A percentile compares a stretch with the other conserved stretches of the same genome.
Evolutionary conservation across 2,113 vertebrate species (phyloP).

Genomic region (Megaceryle maxima): DNA sequence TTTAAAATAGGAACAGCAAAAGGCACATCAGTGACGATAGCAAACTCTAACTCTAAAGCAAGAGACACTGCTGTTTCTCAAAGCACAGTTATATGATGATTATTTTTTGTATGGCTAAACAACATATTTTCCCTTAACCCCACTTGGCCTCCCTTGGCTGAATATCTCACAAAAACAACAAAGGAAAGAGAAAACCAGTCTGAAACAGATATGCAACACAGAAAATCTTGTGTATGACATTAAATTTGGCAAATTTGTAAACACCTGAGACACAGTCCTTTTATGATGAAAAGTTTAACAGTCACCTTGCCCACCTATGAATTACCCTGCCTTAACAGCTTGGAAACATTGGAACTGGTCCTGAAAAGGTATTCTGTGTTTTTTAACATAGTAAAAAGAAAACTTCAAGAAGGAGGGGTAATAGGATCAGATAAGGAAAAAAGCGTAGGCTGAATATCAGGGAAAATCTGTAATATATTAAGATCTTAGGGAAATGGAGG

Average conservation of each 20-base stretch:
- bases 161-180: conserved; percentile 36
- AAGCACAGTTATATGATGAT: conserved; percentile 15
- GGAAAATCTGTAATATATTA: conserved; percentile 50
- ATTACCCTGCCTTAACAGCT: background rate
- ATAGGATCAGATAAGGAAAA: conserved; percentile 51
- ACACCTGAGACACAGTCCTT: background rate
- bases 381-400: background rate
- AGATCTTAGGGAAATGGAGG: conserved; percentile 36
- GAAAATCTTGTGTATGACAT: background rate
- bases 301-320: background rate
- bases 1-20: background rate
- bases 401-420: conserved; percentile 12
- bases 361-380: background rate
- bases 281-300: background rate
- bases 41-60: conserved; percentile 10
- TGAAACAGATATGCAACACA: background rate
- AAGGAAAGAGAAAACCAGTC: conserved; percentile 12
- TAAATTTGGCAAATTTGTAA: background rate
- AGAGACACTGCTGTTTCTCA: background rate
- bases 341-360: background rate
- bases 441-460: conserved; percentile 37
- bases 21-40: background rate
- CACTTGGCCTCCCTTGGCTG: conserved; percentile 43
- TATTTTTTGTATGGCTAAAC: conserved; percentile 48
- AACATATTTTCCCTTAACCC: conserved; percentile 65